Evolutionary conservation across 2,113 vertebrate species (phyloP).

Genomic region (Probosciger aterrimus): DNA sequence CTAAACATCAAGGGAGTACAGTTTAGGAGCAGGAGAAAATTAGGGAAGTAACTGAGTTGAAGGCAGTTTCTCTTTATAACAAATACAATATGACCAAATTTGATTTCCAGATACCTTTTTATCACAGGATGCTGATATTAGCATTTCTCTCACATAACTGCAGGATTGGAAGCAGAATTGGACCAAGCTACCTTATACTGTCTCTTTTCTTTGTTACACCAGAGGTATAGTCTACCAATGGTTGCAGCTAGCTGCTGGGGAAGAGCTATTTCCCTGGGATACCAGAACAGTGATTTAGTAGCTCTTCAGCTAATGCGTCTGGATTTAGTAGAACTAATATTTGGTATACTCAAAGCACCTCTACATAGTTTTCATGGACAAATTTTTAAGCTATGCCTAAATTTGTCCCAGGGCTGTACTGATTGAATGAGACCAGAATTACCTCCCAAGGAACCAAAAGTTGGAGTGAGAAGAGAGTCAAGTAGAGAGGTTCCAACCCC

Average conservation of each 20-base stretch:
- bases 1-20: neutral
- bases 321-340: neutral
- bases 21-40: neutral
- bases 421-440: neutral
- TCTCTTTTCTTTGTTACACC: neutral
- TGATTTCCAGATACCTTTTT: neutral
- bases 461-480: neutral
- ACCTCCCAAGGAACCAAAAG: neutral
- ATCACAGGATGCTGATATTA: neutral
- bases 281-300: neutral
- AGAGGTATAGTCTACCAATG: neutral
- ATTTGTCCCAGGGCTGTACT: neutral
- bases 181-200: neutral
- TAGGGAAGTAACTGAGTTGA: neutral
- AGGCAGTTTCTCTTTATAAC: neutral
- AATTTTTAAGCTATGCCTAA: neutral
- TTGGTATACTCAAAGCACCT: neutral
- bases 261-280: neutral
- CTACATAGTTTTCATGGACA: neutral
- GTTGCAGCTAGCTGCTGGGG: neutral
- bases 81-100: neutral
- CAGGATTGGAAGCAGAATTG: neutral
- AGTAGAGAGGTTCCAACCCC: neutral
- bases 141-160: neutral
- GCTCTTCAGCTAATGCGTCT: neutral